Evolutionary conservation across 2,113 vertebrate species (phyloP), one percentile per base, ranked within the genome.

Genomic region (Ursus arctos): DNA sequence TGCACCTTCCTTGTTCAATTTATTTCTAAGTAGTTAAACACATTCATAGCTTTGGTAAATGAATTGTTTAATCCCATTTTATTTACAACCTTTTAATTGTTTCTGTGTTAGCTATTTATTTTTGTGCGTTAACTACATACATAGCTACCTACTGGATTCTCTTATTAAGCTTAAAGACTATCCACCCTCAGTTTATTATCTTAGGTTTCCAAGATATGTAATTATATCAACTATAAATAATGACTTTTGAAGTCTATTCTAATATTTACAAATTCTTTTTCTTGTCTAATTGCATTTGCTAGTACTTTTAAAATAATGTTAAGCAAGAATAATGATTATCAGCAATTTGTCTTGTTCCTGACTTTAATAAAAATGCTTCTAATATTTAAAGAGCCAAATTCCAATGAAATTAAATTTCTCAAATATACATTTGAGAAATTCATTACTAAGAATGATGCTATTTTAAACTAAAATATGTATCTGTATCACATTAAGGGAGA

Each of bases 401-500:
- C 33, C 67, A 69, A 9, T 36, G 18, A 69, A 21, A 69, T 19
- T 0, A 19, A 69, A 69, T 69, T 69, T 69, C 33, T 69, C 33
- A 69, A 69, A 36, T 36, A 36, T 69, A 69, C 18, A 69, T 18
- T 36, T 36, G 36, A 36, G 36, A 36, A 69, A 69, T 69, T 94
- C 80, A 95, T 47, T 88, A 88, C 12, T 55, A 91, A 63, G 57
- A 67, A 88, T 67, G 22, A 77, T 79, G 4, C 43, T 91, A 31
- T 83, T 95, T 95, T 87, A 74, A 93, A 82, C 36, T 67, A 74
- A 90, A 80, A 82, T 47, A 36, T 40, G 36, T 77, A 74, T 71
- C 86, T 91, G 1, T 71, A 51, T 91, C 49, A 80, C 59, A 6
- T 72, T 88, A 77, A 84, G 61, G 16, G 18, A 82, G 9, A 95